These are phyloP conservation scores for Leptodirus hochenwartii DNA, from an alignment of 2,888 invertebrate genomes.

Conservation along the genomic window DNA sequence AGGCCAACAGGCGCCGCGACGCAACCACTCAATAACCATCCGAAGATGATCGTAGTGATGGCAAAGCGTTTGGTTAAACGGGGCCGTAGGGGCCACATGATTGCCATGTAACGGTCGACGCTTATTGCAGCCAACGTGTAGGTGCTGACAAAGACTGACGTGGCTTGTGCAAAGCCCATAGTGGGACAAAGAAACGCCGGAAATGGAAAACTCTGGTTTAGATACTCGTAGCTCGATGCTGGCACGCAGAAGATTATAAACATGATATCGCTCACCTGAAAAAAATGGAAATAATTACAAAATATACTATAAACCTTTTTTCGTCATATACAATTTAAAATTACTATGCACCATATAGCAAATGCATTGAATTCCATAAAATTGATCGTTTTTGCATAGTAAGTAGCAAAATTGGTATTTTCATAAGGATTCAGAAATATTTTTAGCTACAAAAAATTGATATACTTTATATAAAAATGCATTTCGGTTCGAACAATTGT, in stretches of 20 bases:
- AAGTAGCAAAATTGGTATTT: too few relatives aligned
- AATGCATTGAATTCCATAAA: too few relatives aligned
- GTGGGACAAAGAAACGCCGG: constrained; percentile 63
- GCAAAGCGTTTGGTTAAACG: constrained; percentile 58
- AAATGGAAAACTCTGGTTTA: constrained; percentile 80
- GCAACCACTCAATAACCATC: too few relatives aligned
- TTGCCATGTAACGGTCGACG: constrained; percentile 76
- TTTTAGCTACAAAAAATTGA: too few relatives aligned
- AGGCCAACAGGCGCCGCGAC: constrained; percentile 63
- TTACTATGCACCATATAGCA: too few relatives aligned
- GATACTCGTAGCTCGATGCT: constrained; percentile 66
- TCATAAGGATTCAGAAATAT: too few relatives aligned
- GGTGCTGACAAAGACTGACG: constrained; percentile 68
- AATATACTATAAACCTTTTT: too few relatives aligned
- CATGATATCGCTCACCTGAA: constrained; percentile 74
- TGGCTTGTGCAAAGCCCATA: constrained; percentile 67
- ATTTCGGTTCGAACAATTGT: too few relatives aligned
- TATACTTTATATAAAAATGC: too few relatives aligned
- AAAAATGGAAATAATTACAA: too few relatives aligned
- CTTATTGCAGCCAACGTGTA: constrained; percentile 85
- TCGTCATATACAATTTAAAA: too few relatives aligned
- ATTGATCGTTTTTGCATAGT: too few relatives aligned
- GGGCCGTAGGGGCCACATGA: constrained; percentile 73
- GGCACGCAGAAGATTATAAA: constrained; percentile 86
- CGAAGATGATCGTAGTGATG: constrained; percentile 44